phyloP scores from a whole-genome alignment of 2,113 vertebrate species.

The Forbesichthys agassizii region DNA sequence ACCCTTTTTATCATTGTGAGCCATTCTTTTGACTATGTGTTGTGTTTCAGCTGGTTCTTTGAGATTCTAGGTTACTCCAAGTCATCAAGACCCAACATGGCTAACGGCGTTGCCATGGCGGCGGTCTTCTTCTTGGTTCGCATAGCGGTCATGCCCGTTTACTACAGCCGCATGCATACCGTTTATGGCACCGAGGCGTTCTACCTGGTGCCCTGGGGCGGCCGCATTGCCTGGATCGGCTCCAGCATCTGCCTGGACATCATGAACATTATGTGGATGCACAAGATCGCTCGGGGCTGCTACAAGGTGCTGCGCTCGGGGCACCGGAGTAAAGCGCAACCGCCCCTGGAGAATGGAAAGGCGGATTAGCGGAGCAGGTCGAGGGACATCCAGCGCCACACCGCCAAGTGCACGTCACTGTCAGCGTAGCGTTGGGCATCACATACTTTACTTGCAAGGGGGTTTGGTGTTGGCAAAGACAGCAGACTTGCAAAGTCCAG shows the following conservation, averaged over 20 bases:
- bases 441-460: conserved; percentile 4
- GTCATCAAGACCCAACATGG: conserved; percentile 88
- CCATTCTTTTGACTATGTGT: conserved; percentile 45
- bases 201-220: conserved; percentile 79
- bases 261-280: conserved; percentile 99
- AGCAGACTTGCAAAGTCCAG: conserved; percentile 19
- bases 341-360: conserved; percentile 87
- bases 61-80: conserved; percentile 92
- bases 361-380: conserved; percentile 71
- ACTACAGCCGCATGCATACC: conserved; percentile 82
- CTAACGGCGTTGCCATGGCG: conserved; percentile 94
- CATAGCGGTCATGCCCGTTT: conserved; percentile 88
- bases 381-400: conserved; percentile 10
- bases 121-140: conserved; percentile 90
- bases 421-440: conserved; percentile 16
- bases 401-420: conserved; percentile 11
- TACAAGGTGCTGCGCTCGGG: conserved; percentile 85
- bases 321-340: conserved; percentile 66
- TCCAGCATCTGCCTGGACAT: conserved; percentile 89
- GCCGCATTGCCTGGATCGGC: conserved; percentile 87
- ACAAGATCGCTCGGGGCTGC: conserved; percentile 93
- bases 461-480: conserved; percentile 15
- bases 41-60: conserved; percentile 96
- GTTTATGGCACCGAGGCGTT: conserved; percentile 91
- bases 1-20: neutral